Evolutionary conservation across 2,888 invertebrate genomes (phyloP), one percentile per base, ranked within the genome.

Genomic region (Apodemia zela): DNA sequence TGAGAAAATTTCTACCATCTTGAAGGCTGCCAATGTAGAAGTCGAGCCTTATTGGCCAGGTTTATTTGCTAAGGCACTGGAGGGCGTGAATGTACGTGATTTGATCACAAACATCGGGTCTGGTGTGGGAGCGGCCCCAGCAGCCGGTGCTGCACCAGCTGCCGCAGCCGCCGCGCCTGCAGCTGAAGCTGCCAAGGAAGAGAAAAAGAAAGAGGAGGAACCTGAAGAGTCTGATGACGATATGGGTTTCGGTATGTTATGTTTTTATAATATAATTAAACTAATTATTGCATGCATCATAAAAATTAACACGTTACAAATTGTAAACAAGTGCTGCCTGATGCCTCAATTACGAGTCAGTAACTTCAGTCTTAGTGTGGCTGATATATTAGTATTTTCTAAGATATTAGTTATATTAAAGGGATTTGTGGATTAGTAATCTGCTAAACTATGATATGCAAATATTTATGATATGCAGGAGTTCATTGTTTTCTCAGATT

Each of bases 41-140:
- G 96, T 99, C 51, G 99, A 99, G 88, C 98, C 99, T 21, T 99
- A 98, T 93, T 99, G 99, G 99, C 98, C 99, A 57, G 98, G 98
- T 77, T 94, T 99, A 65, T 99, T 99, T 88, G 98, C 99, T 72
- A 98, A 99, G 89, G 98, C 99, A 49, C 92, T 99, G 72, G 98
- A 99, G 87, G 98, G 98, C 70, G 93, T 99, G 71, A 98, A 98
- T 84, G 95, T 99, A 64, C 97, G 97, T 79, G 97, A 98, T 68
- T 93, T 99, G 79, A 97, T 99, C 85, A 97, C 97, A 70, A 98
- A 96, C 89, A 96, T 99, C 78, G 97, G 98, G 21, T 96, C 97
- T 61, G 97, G 98, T 69, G 98, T 96, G 66, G 98, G 98, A 66
- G 94, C 96, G 72, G 97, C 96, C 35, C 95, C 97, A 61, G 95